These are phyloP conservation scores for Tipula helvola DNA, from an alignment of 2,888 invertebrate genomes.

Conservation along the genomic window DNA sequence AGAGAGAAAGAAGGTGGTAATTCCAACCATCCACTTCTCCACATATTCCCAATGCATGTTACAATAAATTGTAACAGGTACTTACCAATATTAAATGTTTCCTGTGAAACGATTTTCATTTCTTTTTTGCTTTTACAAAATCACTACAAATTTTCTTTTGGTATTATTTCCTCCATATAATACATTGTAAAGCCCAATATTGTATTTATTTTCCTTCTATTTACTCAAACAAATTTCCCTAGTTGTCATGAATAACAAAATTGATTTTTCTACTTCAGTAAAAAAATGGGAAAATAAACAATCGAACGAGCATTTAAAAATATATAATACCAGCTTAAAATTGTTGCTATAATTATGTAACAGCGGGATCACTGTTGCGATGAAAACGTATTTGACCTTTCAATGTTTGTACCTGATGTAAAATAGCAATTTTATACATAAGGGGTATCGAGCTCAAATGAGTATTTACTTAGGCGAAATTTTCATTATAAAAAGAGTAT, in stretches of 20 bases:
- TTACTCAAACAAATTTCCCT: not conserved
- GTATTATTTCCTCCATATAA: not conserved
- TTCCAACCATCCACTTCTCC: not conserved
- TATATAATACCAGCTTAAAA: not conserved
- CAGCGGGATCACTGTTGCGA: not conserved
- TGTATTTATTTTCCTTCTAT: not conserved
- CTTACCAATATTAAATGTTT: not conserved
- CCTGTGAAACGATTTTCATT: not conserved
- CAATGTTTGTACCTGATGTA: too few species aligned
- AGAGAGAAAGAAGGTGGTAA: not conserved
- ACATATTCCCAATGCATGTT: not conserved
- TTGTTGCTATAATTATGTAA: not conserved
- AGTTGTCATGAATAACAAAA: not conserved
- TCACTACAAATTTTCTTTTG: not conserved
- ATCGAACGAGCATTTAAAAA: not conserved
- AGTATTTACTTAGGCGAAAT: too few species aligned
- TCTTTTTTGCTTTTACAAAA: not conserved
- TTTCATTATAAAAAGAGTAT: too few species aligned
- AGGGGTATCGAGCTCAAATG: too few species aligned
- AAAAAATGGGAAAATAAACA: not conserved
- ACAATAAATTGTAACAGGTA: not conserved
- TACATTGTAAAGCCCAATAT: too few species aligned
- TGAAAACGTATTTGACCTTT: too few species aligned
- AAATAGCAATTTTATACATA: too few species aligned
- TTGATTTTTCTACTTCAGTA: not conserved